These are phyloP conservation scores for Entomyzon cyanotis DNA, from an alignment of 2,113 vertebrate genomes.

Conservation along the genomic window DNA sequence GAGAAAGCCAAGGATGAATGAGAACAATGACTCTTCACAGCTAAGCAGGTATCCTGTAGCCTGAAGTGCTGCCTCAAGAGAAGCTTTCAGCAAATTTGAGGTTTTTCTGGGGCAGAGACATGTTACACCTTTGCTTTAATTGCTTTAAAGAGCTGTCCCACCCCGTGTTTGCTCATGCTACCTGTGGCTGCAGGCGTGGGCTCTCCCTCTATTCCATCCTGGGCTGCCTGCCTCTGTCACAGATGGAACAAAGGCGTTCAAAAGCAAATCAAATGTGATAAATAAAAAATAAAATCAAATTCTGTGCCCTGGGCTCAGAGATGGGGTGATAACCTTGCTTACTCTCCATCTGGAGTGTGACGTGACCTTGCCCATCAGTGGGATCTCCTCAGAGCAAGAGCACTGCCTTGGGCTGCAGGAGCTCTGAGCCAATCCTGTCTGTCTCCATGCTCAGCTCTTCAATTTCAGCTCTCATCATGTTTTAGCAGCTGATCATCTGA, in stretches of 20 bases:
- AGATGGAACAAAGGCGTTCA: neutral
- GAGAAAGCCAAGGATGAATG: neutral
- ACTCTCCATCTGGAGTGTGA: neutral
- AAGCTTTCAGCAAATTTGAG: neutral
- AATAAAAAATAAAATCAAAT: no score
- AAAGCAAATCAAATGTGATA: neutral
- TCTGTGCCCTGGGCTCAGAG: neutral
- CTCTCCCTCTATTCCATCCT: neutral
- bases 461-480: neutral
- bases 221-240: neutral
- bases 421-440: neutral
- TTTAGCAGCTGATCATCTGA: slow-evolving; percentile 1
- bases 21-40: neutral
- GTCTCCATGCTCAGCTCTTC: neutral
- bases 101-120: neutral
- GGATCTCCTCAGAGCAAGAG: neutral
- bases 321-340: neutral
- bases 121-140: neutral
- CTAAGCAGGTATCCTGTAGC: neutral
- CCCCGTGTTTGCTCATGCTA: neutral
- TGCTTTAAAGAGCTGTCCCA: neutral
- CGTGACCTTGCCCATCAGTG: neutral
- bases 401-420: neutral
- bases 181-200: neutral
- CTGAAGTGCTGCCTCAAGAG: neutral